A percentile compares a stretch with the other conserved stretches of the same genome.
These are phyloP conservation scores for Melanerpes formicivorus DNA, from an alignment of 2,113 vertebrate genomes.

Conservation along the genomic window DNA sequence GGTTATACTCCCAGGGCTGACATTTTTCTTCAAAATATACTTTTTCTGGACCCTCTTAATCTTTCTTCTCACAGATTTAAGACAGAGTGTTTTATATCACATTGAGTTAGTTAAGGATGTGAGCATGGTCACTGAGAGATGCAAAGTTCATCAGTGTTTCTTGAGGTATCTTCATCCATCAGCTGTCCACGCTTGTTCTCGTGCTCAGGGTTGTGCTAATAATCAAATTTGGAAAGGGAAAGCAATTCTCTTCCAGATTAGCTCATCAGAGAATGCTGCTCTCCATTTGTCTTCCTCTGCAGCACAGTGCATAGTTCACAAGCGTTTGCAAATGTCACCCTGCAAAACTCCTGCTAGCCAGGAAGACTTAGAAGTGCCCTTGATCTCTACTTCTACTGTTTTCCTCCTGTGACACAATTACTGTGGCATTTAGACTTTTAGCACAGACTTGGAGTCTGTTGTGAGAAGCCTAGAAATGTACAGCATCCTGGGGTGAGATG, in stretches of 20 bases:
- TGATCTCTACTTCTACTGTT: not conserved
- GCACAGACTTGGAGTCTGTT: not conserved
- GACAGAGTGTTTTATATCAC: not conserved
- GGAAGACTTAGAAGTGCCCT: slow-evolving; percentile 9
- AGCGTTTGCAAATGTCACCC: slow-evolving; percentile 18
- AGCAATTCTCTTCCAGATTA: not conserved
- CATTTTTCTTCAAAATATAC: not conserved
- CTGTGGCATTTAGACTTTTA: not conserved
- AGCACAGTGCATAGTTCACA: not conserved
- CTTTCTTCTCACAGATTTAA: not conserved
- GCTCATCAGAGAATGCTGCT: not conserved
- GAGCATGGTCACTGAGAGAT: not conserved
- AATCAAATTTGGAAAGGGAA: not conserved
- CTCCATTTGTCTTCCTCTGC: slow-evolving; percentile 19
- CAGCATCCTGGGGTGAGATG: not conserved
- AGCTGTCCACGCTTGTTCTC: not conserved
- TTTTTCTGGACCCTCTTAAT: not conserved
- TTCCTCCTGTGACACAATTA: not conserved
- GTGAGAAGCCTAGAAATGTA: not conserved
- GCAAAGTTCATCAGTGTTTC: not conserved
- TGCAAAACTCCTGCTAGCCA: not conserved
- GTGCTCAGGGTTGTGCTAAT: not conserved
- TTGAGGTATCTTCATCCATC: not conserved
- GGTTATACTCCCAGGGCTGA: not conserved
- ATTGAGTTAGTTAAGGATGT: not conserved